Evolutionary conservation across 2,888 invertebrate genomes (phyloP).

Genomic region (Drosophila multiciliata): DNA sequence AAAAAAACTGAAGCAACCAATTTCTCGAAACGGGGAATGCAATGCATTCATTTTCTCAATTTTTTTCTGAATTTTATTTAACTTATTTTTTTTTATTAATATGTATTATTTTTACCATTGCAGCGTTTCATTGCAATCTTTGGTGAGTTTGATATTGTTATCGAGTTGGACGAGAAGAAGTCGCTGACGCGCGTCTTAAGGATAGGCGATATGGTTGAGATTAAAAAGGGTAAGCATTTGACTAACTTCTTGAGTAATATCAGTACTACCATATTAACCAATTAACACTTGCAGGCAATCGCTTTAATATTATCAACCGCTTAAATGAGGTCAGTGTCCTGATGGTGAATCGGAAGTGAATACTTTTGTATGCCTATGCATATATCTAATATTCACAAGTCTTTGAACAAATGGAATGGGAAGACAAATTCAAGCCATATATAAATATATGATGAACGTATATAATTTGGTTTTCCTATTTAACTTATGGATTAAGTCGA

Average conservation of each 20-base stretch:
- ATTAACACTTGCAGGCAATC: constrained; percentile 35
- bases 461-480: background rate
- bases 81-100: background rate
- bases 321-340: constrained; percentile 27
- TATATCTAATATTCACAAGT: background rate
- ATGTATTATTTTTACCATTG: background rate
- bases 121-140: constrained; percentile 64
- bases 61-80: background rate
- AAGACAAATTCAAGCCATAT: background rate
- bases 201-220: constrained; percentile 66
- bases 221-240: constrained; percentile 52
- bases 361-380: background rate
- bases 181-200: constrained; percentile 29
- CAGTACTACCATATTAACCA: background rate
- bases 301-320: constrained; percentile 35
- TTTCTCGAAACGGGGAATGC: background rate
- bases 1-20: background rate
- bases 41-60: background rate
- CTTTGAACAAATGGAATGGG: background rate
- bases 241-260: background rate
- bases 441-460: background rate
- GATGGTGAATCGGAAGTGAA: constrained; percentile 29
- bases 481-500: background rate
- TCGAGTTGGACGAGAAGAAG: background rate
- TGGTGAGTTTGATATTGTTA: constrained; percentile 59